Base-by-base conservation (phyloP, 2,888 invertebrate genomes). In the Netelia melanura region DNA sequence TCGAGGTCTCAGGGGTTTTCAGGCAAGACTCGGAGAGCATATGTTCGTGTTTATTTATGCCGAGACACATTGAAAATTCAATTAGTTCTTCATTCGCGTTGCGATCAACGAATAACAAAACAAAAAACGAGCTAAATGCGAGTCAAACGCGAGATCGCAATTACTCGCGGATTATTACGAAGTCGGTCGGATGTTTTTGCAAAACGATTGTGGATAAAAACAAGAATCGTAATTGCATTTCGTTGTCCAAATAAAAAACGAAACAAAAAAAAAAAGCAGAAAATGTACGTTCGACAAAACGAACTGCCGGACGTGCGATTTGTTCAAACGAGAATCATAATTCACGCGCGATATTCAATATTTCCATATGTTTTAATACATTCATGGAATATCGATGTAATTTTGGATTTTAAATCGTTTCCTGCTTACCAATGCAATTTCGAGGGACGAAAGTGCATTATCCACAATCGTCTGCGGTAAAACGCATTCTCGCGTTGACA, bases 301-400 rank as follows among this genome's bases (percentile, higher is more conserved):
- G 1, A 48, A 11, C 54, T 54, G 6, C n/a, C 21, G 38, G 38
- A 54, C 54, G 48, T 70, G 61, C 75, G 61, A 23, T 75, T 79
- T 80, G 30, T 70, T 68, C 43, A 43, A 75, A 54, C 25, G 21
- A 68, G 79, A 82, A 78, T 84, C 89, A 90, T 90, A 87, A 88
- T 87, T 88, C 70, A 70, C 14, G 17, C 9, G 54, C 52, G 3
- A 25, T 25, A 25, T 17, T n/a, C 30, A 17, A 85, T 84, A 90
- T 90, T 88, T 88, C 84, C 87, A 89, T 89, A 89, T 90, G 91
- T 92, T 92, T 91, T 65, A 65, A 90, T 91, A 92, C 90, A 90
- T 92, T 92, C 91, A 91, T 92, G 90, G 91, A 91, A 92, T 92
- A 92, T 92, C 91, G 91, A 92, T 91, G 91, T 88, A 70, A 30